phyloP scores from a whole-genome alignment of 2,888 invertebrate species.

The Caenorhabditis plicata region DNA sequence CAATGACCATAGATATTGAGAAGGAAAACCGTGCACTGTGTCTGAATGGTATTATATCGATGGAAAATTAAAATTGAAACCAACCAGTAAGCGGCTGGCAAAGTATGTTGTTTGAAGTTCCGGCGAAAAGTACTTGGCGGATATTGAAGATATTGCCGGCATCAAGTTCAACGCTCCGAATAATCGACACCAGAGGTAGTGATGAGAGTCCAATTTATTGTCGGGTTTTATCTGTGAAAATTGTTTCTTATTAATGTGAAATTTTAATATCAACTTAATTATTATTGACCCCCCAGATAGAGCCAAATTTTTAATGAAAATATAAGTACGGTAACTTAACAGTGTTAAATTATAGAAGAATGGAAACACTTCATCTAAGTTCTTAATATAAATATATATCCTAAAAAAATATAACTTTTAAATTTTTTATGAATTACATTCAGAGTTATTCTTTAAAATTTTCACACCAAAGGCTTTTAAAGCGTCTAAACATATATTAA shows the following conservation, averaged over 20 bases:
- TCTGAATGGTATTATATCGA: slow-evolving; percentile 33
- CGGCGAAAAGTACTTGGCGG: slow-evolving; percentile 44
- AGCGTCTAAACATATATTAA: no score
- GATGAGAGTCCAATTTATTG: slow-evolving; percentile 51
- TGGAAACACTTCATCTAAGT: no score
- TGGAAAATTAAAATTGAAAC: neutral
- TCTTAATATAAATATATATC: no score
- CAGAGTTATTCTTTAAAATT: no score
- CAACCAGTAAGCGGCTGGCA: slow-evolving; percentile 49
- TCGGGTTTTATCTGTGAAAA: slow-evolving; percentile 55
- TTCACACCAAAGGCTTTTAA: no score
- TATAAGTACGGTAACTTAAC: no score
- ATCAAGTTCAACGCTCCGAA: slow-evolving; percentile 47
- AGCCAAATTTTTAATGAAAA: no score
- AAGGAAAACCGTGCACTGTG: slow-evolving; percentile 53
- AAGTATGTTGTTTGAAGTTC: slow-evolving; percentile 49
- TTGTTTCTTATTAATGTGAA: no score
- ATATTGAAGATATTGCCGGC: slow-evolving; percentile 50
- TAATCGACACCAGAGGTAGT: slow-evolving; percentile 55
- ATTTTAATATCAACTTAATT: no score
- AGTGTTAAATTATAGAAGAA: no score
- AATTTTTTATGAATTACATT: no score
- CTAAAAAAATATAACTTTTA: no score
- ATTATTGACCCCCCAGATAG: neutral
- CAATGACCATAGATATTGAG: slow-evolving; percentile 52